Evolutionary conservation across 2,113 vertebrate species (phyloP).

Genomic region (Vombatus ursinus): DNA sequence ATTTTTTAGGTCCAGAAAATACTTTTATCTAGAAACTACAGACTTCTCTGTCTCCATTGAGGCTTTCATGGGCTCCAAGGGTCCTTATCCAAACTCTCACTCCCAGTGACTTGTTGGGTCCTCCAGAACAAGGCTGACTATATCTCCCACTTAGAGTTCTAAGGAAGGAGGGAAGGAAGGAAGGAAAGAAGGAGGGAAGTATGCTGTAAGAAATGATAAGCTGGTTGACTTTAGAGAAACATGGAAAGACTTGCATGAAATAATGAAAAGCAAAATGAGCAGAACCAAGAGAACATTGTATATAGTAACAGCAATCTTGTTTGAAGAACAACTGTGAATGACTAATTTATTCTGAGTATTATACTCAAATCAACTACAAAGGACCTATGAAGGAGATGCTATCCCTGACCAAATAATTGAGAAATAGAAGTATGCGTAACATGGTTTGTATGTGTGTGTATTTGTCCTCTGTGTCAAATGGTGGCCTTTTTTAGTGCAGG

Average conservation of each 20-base stretch:
- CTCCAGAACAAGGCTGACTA: background rate
- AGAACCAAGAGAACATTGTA: background rate
- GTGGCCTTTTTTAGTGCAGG: too few relatives aligned
- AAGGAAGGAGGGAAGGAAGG: background rate
- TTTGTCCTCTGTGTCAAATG: too few relatives aligned
- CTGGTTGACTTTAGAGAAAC: background rate
- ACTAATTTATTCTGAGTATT: background rate
- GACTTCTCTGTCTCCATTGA: background rate
- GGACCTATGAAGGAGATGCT: background rate
- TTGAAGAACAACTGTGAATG: background rate
- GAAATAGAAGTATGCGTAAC: too few relatives aligned
- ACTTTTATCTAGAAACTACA: background rate
- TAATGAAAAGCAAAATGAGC: background rate
- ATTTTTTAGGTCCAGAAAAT: background rate
- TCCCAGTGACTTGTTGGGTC: slow-evolving; percentile 12
- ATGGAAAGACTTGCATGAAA: background rate
- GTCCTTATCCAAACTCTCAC: background rate
- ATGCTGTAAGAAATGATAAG: too few relatives aligned
- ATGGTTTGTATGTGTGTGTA: too few relatives aligned
- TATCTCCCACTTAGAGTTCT: background rate
- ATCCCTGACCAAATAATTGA: too few relatives aligned
- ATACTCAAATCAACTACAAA: background rate
- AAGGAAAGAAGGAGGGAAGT: background rate
- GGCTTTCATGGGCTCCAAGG: background rate
- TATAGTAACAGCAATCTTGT: background rate